Conservation (phyloP, 92 coral and sea anemone genomes). For the Umimayanthus chanpuru region DNA sequence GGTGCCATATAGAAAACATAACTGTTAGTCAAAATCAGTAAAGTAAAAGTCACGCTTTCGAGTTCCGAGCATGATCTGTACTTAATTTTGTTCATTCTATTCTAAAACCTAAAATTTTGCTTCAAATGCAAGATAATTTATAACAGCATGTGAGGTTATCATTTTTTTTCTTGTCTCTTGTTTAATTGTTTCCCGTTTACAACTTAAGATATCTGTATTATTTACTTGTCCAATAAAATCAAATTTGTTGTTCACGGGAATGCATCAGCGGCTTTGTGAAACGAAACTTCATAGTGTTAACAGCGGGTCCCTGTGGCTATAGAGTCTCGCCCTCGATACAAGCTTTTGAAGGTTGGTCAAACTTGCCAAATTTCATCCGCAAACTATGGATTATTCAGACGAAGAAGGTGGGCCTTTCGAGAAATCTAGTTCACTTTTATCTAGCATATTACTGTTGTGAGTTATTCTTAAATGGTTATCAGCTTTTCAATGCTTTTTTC, state of each 20-base stretch:
- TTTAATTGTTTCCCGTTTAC: neutral
- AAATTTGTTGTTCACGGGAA: neutral
- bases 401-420: neutral
- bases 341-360: neutral
- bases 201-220: neutral
- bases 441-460: neutral
- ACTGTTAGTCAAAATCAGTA: too few relatives aligned
- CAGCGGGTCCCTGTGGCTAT: neutral
- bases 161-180: neutral
- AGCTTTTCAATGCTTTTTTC: neutral
- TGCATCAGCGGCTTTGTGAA: constrained; percentile 13
- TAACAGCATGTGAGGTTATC: neutral
- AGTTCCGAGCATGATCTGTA: neutral
- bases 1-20: too few relatives aligned
- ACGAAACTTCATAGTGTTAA: neutral
- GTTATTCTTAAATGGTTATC: neutral
- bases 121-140: too few relatives aligned
- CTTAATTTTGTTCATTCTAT: neutral
- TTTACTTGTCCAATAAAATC: neutral
- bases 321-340: neutral
- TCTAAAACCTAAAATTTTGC: neutral
- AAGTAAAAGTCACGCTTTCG: too few relatives aligned
- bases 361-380: neutral
- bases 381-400: neutral
- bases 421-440: neutral